These are phyloP conservation scores for Nudaria mundana DNA, from an alignment of 2,888 invertebrate genomes.

Conservation along the genomic window DNA sequence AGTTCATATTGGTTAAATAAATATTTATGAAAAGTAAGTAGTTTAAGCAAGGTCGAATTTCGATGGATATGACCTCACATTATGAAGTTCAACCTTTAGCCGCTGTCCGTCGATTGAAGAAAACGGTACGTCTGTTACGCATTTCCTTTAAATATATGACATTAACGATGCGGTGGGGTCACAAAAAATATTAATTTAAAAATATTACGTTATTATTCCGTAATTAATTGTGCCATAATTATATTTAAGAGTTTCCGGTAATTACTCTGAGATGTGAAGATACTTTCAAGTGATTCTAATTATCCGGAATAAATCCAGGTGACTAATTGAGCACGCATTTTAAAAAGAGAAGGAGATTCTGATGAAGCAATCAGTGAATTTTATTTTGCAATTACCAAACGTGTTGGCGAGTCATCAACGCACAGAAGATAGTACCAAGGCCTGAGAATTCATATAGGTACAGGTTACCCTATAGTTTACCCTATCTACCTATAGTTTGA, in stretches of 20 bases:
- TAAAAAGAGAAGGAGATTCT: too few relatives aligned
- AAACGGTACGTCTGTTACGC: neutral
- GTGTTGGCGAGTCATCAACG: too few relatives aligned
- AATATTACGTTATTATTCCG: neutral
- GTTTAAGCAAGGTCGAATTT: neutral
- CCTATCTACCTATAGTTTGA: too few relatives aligned
- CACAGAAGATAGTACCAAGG: too few relatives aligned
- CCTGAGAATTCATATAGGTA: too few relatives aligned
- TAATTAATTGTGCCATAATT: neutral
- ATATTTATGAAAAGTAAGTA: neutral
- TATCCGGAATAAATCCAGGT: too few relatives aligned
- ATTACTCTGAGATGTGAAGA: too few relatives aligned
- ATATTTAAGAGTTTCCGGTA: neutral
- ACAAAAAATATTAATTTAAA: neutral
- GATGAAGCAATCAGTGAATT: too few relatives aligned
- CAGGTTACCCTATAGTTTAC: too few relatives aligned
- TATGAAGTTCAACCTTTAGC: neutral
- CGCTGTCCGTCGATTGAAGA: neutral
- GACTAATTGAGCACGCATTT: too few relatives aligned
- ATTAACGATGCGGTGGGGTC: neutral
- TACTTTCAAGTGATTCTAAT: too few relatives aligned
- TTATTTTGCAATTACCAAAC: too few relatives aligned
- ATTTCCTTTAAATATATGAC: neutral
- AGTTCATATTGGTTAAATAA: neutral
- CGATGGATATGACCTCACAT: neutral